Percentiles rank a stretch among this genome's conserved stretches.
Evolutionary conservation across 2,797 vertebrate species (phyloP).

Genomic region (Pterois miles): DNA sequence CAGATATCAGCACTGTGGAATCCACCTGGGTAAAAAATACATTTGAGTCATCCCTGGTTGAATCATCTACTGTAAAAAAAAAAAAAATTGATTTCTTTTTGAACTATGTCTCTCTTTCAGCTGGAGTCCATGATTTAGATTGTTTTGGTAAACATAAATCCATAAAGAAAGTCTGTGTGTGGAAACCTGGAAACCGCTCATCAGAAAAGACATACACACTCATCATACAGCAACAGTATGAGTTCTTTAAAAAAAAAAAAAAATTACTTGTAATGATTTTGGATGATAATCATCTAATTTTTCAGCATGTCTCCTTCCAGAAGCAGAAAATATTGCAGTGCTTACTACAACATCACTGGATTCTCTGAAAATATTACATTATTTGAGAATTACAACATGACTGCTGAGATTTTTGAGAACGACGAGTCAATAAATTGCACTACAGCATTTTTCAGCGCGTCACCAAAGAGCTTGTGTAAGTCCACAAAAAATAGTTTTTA

Average conservation of each 20-base stretch:
- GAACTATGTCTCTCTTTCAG: conserved; percentile 41
- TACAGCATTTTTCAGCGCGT: conserved; percentile 60
- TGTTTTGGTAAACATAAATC: conserved; percentile 48
- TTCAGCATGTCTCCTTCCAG: conserved; percentile 4
- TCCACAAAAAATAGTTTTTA: background rate
- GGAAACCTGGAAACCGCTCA: conserved; percentile 54
- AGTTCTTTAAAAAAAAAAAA: too few species aligned
- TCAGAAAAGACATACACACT: conserved; percentile 50
- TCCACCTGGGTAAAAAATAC: conserved; percentile 65
- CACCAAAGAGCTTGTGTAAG: conserved; percentile 55
- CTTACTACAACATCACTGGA: background rate
- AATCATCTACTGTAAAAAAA: background rate
- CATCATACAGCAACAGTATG: background rate
- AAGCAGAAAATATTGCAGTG: fast-evolving
- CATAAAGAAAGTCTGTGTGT: background rate
- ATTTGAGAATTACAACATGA: fast-evolving
- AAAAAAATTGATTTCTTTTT: background rate
- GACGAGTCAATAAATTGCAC: conserved; percentile 54
- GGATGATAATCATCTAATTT: background rate
- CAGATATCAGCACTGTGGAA: conserved; percentile 52
- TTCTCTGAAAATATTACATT: fast-evolving
- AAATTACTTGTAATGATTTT: background rate
- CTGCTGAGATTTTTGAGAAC: conserved; percentile 54
- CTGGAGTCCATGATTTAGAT: conserved; percentile 66
- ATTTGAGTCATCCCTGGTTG: background rate